Base-by-base conservation (phyloP, 37 sponge, comb jelly and placozoan genomes). In the Halichondria panicea region DNA sequence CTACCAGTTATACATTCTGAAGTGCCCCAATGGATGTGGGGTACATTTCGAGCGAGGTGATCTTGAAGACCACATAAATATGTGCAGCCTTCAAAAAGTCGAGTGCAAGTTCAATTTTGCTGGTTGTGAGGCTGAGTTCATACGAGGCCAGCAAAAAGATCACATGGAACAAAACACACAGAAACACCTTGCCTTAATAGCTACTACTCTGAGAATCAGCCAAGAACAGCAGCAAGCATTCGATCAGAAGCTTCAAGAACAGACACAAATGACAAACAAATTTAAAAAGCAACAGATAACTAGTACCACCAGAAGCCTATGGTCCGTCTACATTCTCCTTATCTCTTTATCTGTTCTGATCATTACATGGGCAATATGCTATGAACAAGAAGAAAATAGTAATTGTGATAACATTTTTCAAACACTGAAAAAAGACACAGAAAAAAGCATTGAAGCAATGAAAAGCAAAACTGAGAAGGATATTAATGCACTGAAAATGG, bases 21-120 rank as follows among this genome's bases (percentile, higher is more conserved):
- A 34, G 25, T 82, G 82, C 53, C 82, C 82, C 43, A 74, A 74
- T 21, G 12, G 54, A 24, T 82, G 82, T 72, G 68, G 53, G 25
- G 44, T 42, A 12, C 27, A 48, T 19, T 40, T 68, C 25, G 57
- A 63, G 4, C 74, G 74, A 1, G 12, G 28, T 31, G 19, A 45
- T n/a, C 52, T 74, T 22, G 42, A 64, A 52, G 31, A 62, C 1
- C 82, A 82, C 41, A 33, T 65, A 30, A 55, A 72, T 39, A 56
- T 32, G 38, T 82, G 82, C 40, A 55, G 58, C 8, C 57, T 73
- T 43, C 35, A 62, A 13, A 34, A 66, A 11, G 68, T 82, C 19
- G 73, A 63, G 30, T 82, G 82, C 30, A 65, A 82, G 28, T 72
- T 73, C 27, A 62, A 46, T 53, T 3, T 50, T 32, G 57, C 27